Evolutionary conservation across 2,888 invertebrate species (phyloP), one percentile per base, ranked within the genome.

Genomic region (Iselma pallidipennis): DNA sequence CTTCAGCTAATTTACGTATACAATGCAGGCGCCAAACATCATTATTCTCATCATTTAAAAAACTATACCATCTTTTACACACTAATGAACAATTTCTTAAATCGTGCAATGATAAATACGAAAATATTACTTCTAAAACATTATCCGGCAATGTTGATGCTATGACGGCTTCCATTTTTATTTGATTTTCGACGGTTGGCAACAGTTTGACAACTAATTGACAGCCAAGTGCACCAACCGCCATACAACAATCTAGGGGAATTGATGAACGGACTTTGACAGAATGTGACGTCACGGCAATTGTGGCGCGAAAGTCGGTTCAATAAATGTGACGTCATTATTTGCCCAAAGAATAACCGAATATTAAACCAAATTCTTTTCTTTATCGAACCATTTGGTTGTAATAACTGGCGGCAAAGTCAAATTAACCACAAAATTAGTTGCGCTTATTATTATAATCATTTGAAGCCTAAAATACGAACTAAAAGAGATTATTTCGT

Each of bases 11-110:
- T 82, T 90, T 92, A 76, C 91, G 87, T 66, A 92, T 85, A 82
- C 96, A 96, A 75, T 95, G 94, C 79, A 90, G 85, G 77, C 95
- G 87, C 98, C 98, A 98, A 65, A 97, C 93, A 75, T 97, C 96
- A 82, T 92, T 95, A 82, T 95, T 95, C 83, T 96, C 96, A 78
- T 96, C 94, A 79, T 89, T 91, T 60, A 98, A 84, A 80, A 94
- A 91, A 79, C 87, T 88, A 79, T 92, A 91, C 98, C 98, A 98
- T 76, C 89, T 91, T 81, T 94, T 94, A 83, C 98, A 98, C 56
- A 96, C 96, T 71, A 95, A 83, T 65, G 94, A 90, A 85, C 96
- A 96, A 82, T 91, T 94, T 75, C 90, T 86, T 67, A 98, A 83
- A 80, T 98, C 96, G 76, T 88, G 88, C 59, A 96, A 84, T 76